Evolutionary conservation across 2,113 vertebrate genomes (phyloP), one percentile per base, ranked within the genome.

Genomic region (Callipepla californica): DNA sequence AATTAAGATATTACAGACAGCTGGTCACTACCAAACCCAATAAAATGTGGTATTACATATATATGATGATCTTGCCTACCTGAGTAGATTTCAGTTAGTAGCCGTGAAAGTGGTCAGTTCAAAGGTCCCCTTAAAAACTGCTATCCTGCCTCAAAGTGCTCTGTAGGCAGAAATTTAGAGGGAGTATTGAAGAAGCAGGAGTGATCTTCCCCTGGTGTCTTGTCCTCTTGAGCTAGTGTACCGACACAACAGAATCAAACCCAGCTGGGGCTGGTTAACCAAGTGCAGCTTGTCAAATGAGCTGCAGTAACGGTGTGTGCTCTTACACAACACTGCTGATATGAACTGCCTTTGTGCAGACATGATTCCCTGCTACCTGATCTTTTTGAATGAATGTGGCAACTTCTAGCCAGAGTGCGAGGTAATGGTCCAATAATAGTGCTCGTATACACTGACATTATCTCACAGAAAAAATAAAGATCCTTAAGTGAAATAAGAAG

Each of bases 401-500:
- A 44, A 11, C 55, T 69, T 69, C 44, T 47, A 75, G 17, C 42
- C 12, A 11, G 62, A 0, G 1, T 77, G 38, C 68, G 51, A 86
- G 38, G 48, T 32, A 47, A 1, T 32, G 25, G 7, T 57, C 61
- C 68, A 36, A 2, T 75, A 32, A 18, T 18, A 55, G 61, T 67
- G 61, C 47, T 77, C 36, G 42, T 83, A 66, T 12, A 62, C 68
- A 34, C 57, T 78, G 74, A 34, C 30, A 11, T 61, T 40, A 18
- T 65, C 68, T 87, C 74, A 26, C 30, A 72, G 50, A 5, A 6
- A 68, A 85, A 63, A 65, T 51, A 85, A 80, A 63, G 87, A 55
- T 78, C 78, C 40, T 76, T 85, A 66, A 84, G 3, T 87, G 80
- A 91, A 95, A 68, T 74, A 61, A 48, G 65, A 86, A 74, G 58